Base-by-base conservation (phyloP, 2,113 vertebrate genomes). In the Stigmatopora nigra region DNA sequence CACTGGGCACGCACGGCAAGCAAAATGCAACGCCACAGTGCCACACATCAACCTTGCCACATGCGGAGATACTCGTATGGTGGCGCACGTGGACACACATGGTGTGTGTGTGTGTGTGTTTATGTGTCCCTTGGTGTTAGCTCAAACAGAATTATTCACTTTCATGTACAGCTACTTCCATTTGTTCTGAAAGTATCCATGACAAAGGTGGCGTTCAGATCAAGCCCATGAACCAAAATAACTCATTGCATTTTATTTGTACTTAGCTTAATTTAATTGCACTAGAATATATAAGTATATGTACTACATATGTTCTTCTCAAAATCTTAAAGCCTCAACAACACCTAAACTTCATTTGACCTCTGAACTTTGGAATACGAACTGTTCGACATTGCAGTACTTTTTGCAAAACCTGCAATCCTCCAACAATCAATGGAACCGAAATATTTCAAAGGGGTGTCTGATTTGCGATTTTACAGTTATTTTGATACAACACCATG, bases 91-190 rank as follows among this genome's bases (percentile, higher is more conserved):
- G 38, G 66, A n/a, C n/a, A n/a, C 68, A 51, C 78, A 78, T 69
- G 71, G 80, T 35, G 53, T n/a, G 48, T 19, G 49, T 51, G 49
- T 49, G n/a, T 51, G 49, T 51, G 10, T 49, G n/a, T 51, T 17
- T 51, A 3, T 20, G 49, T 13, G 51, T 36, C 7, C 78, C 73
- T 16, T 75, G 53, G 62, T 22, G 65, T 74, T 72, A 71, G 63
- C 80, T 83, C 82, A 86, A 86, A 86, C 69, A 71, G 80, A 86
- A 86, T 85, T 68, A 85, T 76, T 85, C 80, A 67, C 77, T 79
- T 86, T 84, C 73, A 82, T 86, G 75, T 79, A 68, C 13, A 67
- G 76, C 52, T 67, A 67, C 73, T 79, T 56, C 19, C 36, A 72
- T 68, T 61, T 7, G 35, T 59, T 4, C 68, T 9, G 11, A 56